Evolutionary conservation across 1,140 invertebrate species (phyloP).

Genomic region (Cyphomyrmex costatus): DNA sequence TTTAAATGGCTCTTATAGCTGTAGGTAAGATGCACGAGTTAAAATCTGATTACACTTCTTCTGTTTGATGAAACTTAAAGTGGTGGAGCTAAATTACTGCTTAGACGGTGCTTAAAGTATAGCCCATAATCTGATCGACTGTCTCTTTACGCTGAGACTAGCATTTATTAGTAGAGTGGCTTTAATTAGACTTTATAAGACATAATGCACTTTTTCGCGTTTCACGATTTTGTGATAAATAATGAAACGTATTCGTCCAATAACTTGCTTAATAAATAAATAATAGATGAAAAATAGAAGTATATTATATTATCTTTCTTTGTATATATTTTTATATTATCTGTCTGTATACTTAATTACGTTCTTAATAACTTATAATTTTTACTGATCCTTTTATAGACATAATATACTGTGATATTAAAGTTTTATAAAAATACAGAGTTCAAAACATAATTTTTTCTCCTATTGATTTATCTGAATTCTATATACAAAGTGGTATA

Average conservation of each 20-base stretch:
- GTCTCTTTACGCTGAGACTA: constrained; percentile 55
- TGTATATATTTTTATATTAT: constrained; percentile 11
- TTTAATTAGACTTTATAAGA: constrained; percentile 59
- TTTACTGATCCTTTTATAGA: background rate
- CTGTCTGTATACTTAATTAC: background rate
- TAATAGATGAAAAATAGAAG: background rate
- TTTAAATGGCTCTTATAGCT: constrained; percentile 53
- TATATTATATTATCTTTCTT: background rate
- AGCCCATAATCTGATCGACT: constrained; percentile 56
- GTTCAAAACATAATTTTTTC: background rate
- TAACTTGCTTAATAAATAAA: background rate
- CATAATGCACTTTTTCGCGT: constrained; percentile 34
- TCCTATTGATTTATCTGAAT: background rate
- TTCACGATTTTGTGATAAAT: constrained; percentile 22
- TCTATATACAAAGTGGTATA: background rate
- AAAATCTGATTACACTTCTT: constrained; percentile 61
- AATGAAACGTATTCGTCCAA: background rate
- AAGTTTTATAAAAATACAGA: background rate
- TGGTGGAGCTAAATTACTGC: constrained; percentile 59
- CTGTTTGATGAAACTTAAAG: constrained; percentile 53
- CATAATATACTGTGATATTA: background rate
- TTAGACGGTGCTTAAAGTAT: constrained; percentile 61
- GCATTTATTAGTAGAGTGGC: constrained; percentile 35
- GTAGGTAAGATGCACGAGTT: constrained; percentile 52
- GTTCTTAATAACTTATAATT: background rate